Evolutionary conservation across 92 coral and sea anemone genomes (phyloP).

Genomic region (Chrysogorgia sp.): DNA sequence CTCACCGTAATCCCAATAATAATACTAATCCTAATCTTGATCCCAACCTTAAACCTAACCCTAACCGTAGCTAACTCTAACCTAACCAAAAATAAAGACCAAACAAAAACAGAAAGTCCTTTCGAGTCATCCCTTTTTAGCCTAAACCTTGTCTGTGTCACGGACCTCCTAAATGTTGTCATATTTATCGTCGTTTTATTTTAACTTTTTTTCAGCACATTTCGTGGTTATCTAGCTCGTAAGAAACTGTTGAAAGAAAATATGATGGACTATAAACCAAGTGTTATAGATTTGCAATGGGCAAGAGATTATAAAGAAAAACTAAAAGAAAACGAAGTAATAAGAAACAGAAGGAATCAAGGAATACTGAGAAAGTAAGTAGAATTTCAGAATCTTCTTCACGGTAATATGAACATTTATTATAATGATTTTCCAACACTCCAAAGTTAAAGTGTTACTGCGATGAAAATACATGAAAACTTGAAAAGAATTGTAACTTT

Average conservation of each 20-base stretch:
- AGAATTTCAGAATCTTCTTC: neutral
- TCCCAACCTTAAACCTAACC: no score
- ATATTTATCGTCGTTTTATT: neutral
- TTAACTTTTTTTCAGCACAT: constrained; percentile 62
- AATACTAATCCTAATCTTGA: no score
- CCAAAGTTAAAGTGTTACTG: neutral
- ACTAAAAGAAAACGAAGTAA: constrained; percentile 70
- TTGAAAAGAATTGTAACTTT: no score
- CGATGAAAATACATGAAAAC: no score
- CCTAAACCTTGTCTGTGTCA: neutral
- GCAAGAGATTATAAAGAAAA: constrained; percentile 88
- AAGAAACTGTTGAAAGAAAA: constrained; percentile 75
- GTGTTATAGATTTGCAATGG: constrained; percentile 87
- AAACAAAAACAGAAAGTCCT: no score
- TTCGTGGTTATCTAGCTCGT: constrained; percentile 92
- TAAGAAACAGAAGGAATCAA: constrained; percentile 82
- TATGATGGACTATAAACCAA: constrained; percentile 71
- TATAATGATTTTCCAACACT: neutral
- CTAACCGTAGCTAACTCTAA: no score
- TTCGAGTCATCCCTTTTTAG: no score
- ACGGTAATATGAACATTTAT: neutral
- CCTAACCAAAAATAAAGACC: no score
- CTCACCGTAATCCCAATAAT: no score
- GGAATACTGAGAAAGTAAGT: constrained; percentile 74
- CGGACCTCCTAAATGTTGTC: neutral